Evolutionary conservation across 1,140 invertebrate species (phyloP).

Genomic region (Cherax quadricarinatus): DNA sequence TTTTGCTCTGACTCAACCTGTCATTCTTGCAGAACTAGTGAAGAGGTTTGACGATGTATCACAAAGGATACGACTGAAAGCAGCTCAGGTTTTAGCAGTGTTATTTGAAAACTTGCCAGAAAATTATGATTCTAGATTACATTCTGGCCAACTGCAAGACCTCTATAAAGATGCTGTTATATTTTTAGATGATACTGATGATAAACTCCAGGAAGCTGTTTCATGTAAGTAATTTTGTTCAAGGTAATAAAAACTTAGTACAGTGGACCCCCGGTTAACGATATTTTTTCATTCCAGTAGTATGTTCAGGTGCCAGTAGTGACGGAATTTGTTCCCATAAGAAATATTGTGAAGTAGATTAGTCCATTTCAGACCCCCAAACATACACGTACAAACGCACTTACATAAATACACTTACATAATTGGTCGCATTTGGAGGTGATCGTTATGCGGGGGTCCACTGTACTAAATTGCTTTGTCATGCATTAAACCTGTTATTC

Average conservation of each 20-base stretch:
- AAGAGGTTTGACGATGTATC: slow-evolving; percentile 54
- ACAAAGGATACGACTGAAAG: slow-evolving; percentile 22
- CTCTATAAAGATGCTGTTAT: slow-evolving; percentile 34
- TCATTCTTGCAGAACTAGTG: slow-evolving; percentile 33
- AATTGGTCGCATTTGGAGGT: too few species aligned
- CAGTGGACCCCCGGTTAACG: too few species aligned
- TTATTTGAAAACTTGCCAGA: slow-evolving; percentile 40
- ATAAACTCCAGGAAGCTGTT: slow-evolving; percentile 47
- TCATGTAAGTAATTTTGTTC: slow-evolving; percentile 10
- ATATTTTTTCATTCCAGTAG: too few species aligned
- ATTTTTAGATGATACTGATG: slow-evolving; percentile 62
- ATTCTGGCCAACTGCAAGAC: slow-evolving; percentile 32
- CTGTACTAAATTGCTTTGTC: too few species aligned
- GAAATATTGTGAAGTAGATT: too few species aligned
- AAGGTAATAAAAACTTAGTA: neutral
- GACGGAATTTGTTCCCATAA: too few species aligned
- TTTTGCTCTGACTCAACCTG: neutral
- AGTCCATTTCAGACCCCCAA: too few species aligned
- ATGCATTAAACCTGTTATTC: too few species aligned
- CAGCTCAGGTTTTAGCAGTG: slow-evolving; percentile 26
- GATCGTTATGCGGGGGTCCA: too few species aligned
- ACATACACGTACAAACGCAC: too few species aligned
- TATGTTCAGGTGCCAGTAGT: too few species aligned
- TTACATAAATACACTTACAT: too few species aligned
- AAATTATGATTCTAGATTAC: slow-evolving; percentile 28